Conservation (phyloP, 2,113 vertebrate species). For the Cyprinodon variegatus region DNA sequence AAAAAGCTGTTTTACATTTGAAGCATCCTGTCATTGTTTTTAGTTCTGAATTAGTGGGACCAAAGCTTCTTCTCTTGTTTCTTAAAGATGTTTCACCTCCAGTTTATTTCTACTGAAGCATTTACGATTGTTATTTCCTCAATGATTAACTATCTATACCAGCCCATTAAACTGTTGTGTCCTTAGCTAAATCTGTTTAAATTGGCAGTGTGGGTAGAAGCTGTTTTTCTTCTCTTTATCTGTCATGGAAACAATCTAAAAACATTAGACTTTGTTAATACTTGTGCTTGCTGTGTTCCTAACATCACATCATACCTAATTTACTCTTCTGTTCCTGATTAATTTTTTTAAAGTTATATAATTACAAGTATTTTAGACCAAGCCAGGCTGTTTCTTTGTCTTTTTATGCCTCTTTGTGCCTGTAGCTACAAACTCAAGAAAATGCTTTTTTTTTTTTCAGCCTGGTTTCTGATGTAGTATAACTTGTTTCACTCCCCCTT, state of each 20-base stretch:
- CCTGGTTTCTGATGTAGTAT: constrained; percentile 23
- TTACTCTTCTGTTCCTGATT: constrained; percentile 18
- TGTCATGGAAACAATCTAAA: background rate
- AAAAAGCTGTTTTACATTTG: background rate
- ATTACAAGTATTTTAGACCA: constrained; percentile 9
- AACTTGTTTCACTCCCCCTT: constrained; percentile 30
- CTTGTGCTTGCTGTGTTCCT: constrained; percentile 3
- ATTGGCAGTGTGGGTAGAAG: background rate
- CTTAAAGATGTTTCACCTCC: too few relatives aligned
- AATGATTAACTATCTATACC: background rate
- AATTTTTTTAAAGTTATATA: constrained; percentile 26
- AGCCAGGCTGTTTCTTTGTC: constrained; percentile 23
- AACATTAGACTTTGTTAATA: background rate
- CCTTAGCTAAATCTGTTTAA: background rate
- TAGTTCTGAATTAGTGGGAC: background rate
- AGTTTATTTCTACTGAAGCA: too few relatives aligned
- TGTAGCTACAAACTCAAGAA: background rate
- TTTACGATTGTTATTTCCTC: too few relatives aligned
- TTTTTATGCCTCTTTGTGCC: constrained; percentile 8
- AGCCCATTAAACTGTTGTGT: background rate
- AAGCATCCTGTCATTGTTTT: background rate
- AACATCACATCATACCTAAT: background rate
- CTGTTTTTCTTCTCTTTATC: background rate
- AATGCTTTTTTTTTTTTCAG: too few relatives aligned
- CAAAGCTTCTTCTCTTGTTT: background rate